Evolutionary conservation across 1,140 invertebrate genomes (phyloP), one percentile per base, ranked within the genome.

Genomic region (Papilio aristodemus): DNA sequence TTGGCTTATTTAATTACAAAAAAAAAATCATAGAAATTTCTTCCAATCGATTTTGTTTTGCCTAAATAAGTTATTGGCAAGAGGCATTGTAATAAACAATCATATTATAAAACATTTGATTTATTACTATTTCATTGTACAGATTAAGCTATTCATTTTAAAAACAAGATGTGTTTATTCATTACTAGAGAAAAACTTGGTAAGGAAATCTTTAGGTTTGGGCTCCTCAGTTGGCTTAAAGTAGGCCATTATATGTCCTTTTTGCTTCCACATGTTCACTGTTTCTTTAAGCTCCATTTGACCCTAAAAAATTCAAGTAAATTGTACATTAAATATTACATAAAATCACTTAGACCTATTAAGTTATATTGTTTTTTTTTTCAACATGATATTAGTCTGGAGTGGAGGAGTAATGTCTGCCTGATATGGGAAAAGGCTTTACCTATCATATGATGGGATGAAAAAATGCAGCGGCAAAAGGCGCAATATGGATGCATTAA

Each of bases 201-300:
- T 96, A n/a, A 99, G 91, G 88, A 99, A 99, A 92, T 97, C 97
- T 77, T 94, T 95, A 32, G 97, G 97, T 88, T 97, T 97, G 7
- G 95, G 95, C 77, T 97, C 95, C 66, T 93, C 92, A 0, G 96
- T 96, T 59, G 98, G 96, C 83, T 96, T 95, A 91, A 97, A 98
- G 79, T 95, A 97, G 70, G 91, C 83, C 97, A 98, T 98, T 1
- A 99, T 82, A 81, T 96, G 95, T 14, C 94, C 94, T 74, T 95
- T 95, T 78, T 97, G 96, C 90, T 98, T 98, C 96, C 97, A 99
- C 68, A 94, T 93, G 67, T 96, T 94, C 0, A 95, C 94, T 1
- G 94, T 94, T 92, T 99, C 98, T 83, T 97, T 95, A 39, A 99
- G 91, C 81, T 99, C 97, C 97, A 98, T 98, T 94, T 98, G 97